Conservation (phyloP, 2,888 invertebrate species). For the Allacma fusca region DNA sequence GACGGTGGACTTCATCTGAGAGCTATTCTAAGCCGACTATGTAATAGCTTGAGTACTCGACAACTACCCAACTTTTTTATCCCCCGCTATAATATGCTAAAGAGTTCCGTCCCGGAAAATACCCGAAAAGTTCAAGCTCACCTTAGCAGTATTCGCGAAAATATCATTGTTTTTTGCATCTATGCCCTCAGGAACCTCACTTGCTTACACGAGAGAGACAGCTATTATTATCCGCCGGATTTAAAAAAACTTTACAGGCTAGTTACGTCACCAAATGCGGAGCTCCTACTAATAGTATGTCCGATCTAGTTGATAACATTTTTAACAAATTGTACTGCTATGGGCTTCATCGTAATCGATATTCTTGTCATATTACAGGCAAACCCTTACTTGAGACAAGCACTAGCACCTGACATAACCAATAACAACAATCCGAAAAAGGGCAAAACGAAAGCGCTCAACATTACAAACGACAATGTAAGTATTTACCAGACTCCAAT, state of each 20-base stretch:
- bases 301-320: not conserved
- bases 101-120: constrained; percentile 73
- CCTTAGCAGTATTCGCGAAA: constrained; percentile 74
- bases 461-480: constrained; percentile 36
- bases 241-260: constrained; percentile 70
- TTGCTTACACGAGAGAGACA: constrained; percentile 64
- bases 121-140: constrained; percentile 73
- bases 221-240: constrained; percentile 66
- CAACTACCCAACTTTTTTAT: constrained; percentile 78
- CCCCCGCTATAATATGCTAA: constrained; percentile 75
- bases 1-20: constrained; percentile 75
- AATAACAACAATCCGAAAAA: constrained; percentile 24
- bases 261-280: constrained; percentile 62
- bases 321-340: not conserved
- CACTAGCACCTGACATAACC: not conserved
- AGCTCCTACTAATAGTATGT: constrained; percentile 51
- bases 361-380: not conserved
- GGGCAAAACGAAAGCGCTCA: constrained; percentile 6
- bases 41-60: constrained; percentile 70
- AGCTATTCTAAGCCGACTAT: constrained; percentile 72
- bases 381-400: not conserved
- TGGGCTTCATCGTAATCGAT: not conserved
- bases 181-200: constrained; percentile 75
- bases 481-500: not conserved
- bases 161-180: constrained; percentile 76